Base-by-base conservation (phyloP, 2,888 invertebrate genomes). In the Epinotia bilunana region DNA sequence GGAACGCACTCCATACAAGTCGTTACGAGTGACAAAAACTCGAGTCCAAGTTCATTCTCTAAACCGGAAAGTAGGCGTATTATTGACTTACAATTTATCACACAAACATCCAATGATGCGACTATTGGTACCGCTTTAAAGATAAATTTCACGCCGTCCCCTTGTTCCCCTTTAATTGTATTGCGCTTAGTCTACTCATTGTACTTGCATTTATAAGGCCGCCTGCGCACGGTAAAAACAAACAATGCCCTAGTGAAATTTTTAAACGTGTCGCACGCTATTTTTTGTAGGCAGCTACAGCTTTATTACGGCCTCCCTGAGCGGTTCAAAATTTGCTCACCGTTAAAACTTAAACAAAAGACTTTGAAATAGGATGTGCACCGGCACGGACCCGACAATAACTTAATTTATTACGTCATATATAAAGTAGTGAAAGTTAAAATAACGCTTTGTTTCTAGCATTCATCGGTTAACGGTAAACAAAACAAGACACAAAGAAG, bases 361-460 rank as follows among this genome's bases (percentile, higher is more conserved):
- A 78, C 73, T 61, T 76, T 80, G 80, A 86, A 84, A 77, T 82
- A 83, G 80, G 83, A 84, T 84, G 83, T 83, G 81, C 84, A 88
- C 88, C 83, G 83, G 84, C 80, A 80, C 82, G 77, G 77, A 78
- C 79, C 63, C 76, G 72, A 91, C 91, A 92, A 92, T 86, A 79
- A 79, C 69, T 68, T 81, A 80, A 84, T 93, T 93, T 93, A 93
- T 91, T 90, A 87, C 86, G 83, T 88, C 90, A 89, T 92, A 92
- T 90, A 91, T 90, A 89, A 93, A 86, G 79, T 89, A 93, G 93
- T 92, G 93, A 93, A 93, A 93, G 93, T 93, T 88, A 86, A 83
- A 80, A 79, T 79, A 76, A 78, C 18, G 82, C 82, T 84, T 91
- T 90, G 90, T 91, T 79, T 87, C 82, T 80, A 83, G 79, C 79